Percentiles rank a stretch among this genome's conserved stretches.
Evolutionary conservation across 2,797 vertebrate genomes (phyloP).

Genomic region (Myotis findleyi): DNA sequence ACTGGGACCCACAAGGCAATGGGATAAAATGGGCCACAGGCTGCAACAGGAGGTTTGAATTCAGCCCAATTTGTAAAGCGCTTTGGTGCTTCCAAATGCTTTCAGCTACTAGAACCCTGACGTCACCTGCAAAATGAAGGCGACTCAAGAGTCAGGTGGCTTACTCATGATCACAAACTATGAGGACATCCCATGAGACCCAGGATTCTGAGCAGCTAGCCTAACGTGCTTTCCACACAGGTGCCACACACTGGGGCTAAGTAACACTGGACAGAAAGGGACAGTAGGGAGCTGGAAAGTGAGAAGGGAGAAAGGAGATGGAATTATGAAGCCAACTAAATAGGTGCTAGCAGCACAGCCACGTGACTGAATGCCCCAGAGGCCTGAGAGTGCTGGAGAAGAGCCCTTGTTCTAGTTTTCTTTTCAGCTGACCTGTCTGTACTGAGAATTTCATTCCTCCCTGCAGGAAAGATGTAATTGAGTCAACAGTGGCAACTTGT

Average conservation of each 20-base stretch:
- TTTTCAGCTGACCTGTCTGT: not conserved
- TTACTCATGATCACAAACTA: not conserved
- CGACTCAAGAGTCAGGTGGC: not conserved
- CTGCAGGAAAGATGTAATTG: not conserved
- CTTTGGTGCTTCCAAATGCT: not conserved
- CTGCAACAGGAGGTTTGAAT: not conserved
- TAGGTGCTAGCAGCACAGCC: not conserved
- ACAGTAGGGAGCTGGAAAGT: not conserved
- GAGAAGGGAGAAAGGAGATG: not conserved
- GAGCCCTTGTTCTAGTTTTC: not conserved
- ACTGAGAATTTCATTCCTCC: not conserved
- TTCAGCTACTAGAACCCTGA: not conserved
- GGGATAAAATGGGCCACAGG: not conserved
- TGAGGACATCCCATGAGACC: not conserved
- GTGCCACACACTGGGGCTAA: not conserved
- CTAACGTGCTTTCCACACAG: not conserved
- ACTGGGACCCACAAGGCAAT: not conserved
- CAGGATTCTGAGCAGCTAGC: not conserved
- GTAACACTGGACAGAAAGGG: not conserved
- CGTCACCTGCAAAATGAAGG: not conserved
- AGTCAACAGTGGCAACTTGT: not conserved
- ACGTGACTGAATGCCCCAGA: not conserved
- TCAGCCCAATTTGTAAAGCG: not conserved
- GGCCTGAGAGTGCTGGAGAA: not conserved
- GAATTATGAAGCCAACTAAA: not conserved